Evolutionary conservation across 2,113 vertebrate genomes (phyloP), one percentile per base, ranked within the genome.

Genomic region (Thomomys bottae): DNA sequence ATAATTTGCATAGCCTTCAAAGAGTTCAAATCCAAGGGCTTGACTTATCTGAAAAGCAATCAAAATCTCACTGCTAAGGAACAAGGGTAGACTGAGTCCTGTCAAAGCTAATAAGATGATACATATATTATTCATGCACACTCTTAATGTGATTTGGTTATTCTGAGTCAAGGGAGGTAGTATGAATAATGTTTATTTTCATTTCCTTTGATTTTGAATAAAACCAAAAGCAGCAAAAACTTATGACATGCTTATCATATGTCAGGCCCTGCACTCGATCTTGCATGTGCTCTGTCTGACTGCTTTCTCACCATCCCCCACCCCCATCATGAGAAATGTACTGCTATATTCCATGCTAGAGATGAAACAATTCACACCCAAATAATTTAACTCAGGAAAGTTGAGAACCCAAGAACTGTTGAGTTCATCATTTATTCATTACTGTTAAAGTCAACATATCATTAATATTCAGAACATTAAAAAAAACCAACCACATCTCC

Each of bases 21-120:
- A 79, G 66, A 63, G 42, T 94, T 90, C 86, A 85, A 82, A 81
- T 70, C 79, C 86, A 59, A 92, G 73, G 57, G 15, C 17, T 26
- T 89, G 78, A 40, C 75, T 64, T 6, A 17, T 54, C 21, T 36
- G 70, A 85, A 78, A 68, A 40, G 42, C 36, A 63, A 57, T 24
- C 75, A 54, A 57, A 1, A 79, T 36, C 83, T 82, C 57, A 49
- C 57, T 2, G 1, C 68, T 20, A 0, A 0, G 28, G 14, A 64
- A 38, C 0, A n/a, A 79, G 42, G 38, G 42, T 30, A 63, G 42
- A 42, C 77, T 5, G 3, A 54, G 63, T 17, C 84, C 72, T 15
- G 23, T 9, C 28, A 63, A 70, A 32, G 36, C 61, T 11, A 2
- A 30, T 17, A 24, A 40, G 40, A 49, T 23, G n/a, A 66, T 45